phyloP scores from a whole-genome alignment of 2,113 vertebrate genomes.

The Apteryx owenii region DNA sequence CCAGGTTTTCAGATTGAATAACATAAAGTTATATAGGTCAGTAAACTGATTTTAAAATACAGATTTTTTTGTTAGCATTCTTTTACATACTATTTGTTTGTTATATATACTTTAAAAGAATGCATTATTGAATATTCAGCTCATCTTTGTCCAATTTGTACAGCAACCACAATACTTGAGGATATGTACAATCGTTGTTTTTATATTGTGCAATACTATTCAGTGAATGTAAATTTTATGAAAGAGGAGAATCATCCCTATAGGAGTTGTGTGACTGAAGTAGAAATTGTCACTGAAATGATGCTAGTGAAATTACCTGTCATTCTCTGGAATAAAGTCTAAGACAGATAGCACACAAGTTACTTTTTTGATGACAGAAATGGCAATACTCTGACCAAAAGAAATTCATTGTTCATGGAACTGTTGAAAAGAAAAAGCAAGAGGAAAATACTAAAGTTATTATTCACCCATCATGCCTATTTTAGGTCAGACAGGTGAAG shows the following conservation, averaged over 20 bases:
- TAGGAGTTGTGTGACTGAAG: constrained; percentile 8
- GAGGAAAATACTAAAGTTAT: constrained; percentile 20
- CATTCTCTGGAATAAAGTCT: constrained; percentile 24
- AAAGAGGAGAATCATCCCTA: constrained; percentile 45
- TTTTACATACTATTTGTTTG: background rate
- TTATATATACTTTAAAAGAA: background rate
- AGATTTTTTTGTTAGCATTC: background rate
- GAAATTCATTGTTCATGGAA: constrained; percentile 10
- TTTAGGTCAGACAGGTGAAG: background rate
- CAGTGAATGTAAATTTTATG: constrained; percentile 7
- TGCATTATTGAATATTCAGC: background rate
- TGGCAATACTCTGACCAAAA: constrained; percentile 24
- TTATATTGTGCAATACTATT: background rate
- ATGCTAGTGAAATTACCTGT: constrained; percentile 53
- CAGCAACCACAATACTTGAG: background rate
- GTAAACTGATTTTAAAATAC: background rate
- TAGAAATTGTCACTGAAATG: constrained; percentile 25
- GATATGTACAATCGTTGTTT: background rate
- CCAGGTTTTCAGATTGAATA: background rate
- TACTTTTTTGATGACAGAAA: constrained; percentile 42
- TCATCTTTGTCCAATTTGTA: background rate
- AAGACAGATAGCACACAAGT: background rate
- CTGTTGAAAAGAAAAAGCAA: constrained; percentile 23
- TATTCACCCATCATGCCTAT: background rate
- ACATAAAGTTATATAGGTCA: background rate